A percentile compares a stretch with the other conserved stretches of the same genome.
Evolutionary conservation across 2,888 invertebrate species (phyloP).

Genomic region (Nephrotoma appendiculata): DNA sequence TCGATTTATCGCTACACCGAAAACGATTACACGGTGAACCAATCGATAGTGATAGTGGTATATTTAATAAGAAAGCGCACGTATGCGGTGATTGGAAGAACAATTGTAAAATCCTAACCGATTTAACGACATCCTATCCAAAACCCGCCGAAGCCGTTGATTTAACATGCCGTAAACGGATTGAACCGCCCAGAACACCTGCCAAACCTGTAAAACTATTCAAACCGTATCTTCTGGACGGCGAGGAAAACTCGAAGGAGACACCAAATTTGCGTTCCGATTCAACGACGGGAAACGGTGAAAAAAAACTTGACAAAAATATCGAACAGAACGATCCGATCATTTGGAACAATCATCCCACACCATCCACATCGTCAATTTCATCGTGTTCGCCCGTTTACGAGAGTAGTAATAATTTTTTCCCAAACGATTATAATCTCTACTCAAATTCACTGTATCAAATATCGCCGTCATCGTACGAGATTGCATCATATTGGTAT

Average conservation of each 20-base stretch:
- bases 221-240: conserved; percentile 56
- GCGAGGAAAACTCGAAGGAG: conserved; percentile 22
- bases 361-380: background rate
- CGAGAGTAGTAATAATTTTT: conserved; percentile 4
- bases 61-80: background rate
- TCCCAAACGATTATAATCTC: background rate
- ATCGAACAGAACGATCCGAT: conserved; percentile 23
- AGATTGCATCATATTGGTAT: background rate
- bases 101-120: background rate
- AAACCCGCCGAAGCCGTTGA: conserved; percentile 5
- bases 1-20: background rate
- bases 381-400: background rate
- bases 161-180: conserved; percentile 13
- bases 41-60: background rate
- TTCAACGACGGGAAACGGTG: background rate
- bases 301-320: background rate
- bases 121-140: conserved; percentile 3
- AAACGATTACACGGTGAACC: background rate
- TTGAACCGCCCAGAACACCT: conserved; percentile 22
- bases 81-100: background rate
- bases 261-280: background rate
- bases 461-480: conserved; percentile 4
- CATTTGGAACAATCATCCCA: conserved; percentile 26
- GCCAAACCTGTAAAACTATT: conserved; percentile 59
- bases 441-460: conserved; percentile 10